Base-by-base conservation (phyloP, 1,140 invertebrate genomes). In the Aricia agestis region DNA sequence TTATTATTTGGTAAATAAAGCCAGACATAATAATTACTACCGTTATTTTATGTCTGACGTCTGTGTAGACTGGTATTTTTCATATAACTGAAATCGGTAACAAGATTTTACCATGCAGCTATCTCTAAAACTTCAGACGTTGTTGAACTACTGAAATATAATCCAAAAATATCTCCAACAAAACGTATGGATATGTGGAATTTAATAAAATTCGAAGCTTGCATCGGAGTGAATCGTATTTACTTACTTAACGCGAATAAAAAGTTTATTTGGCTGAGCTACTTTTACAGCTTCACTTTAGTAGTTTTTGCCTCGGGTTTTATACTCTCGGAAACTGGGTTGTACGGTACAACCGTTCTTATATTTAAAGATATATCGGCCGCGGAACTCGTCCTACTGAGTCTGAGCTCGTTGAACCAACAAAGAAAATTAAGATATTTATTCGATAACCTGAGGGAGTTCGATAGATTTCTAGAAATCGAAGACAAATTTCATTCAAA, bases 401-500 rank as follows among this genome's bases (percentile, higher is more conserved):
- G 76, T 2, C 45, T 75, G 0, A 73, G 71, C 41, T 66, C 73
- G 32, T 36, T 76, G 4, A 61, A 75, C 2, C 74, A 75, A n/a
- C 74, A 75, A 57, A 77, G 25, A 1, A 77, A 75, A 66, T 70
- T 79, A 11, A 41, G 41, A 0, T 70, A 72, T 15, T 76, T 81
- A 15, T 76, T 82, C 31, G 25, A 74, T 18, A 74, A 80, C 31
- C 57, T 84, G 6, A 58, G 32, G 4, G 63, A 63, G 0, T 81
- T 84, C 69, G 82, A 84, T 69, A 71, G 58, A 0, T 66, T 67
- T 9, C 61, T 84, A 31, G 76, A 80, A 65, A 72, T 83, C 10
- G 66, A 73, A 19, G 10, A 65, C 68, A 18, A 66, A 59, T 19
- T 59, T 17, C 9, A 2, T 18, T 3, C 58, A 18, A 59, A 59